Conservation (phyloP, 2,113 vertebrate species). For the Vulpes ferrilata region DNA sequence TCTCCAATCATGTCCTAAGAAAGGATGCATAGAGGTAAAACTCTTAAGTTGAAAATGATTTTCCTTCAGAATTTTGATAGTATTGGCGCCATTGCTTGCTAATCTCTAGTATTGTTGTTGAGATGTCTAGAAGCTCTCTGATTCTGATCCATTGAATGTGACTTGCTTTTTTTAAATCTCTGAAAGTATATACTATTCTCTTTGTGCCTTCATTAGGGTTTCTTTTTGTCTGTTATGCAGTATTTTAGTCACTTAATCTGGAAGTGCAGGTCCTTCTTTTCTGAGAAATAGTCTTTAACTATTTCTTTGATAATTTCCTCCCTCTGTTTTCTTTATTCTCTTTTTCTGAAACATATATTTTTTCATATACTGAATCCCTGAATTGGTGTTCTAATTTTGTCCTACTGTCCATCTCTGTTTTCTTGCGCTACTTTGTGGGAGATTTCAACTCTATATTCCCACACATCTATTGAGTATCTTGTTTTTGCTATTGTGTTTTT, state of each 20-base stretch:
- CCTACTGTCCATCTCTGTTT: background rate
- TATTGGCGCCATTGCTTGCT: background rate
- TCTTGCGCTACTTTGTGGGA: background rate
- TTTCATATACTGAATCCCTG: background rate
- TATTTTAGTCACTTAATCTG: background rate
- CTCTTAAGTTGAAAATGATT: background rate
- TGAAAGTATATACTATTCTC: background rate
- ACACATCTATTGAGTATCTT: background rate
- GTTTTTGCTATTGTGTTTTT: constrained; percentile 8
- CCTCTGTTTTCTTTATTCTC: background rate
- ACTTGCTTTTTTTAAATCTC: background rate
- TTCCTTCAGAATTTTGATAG: constrained; percentile 3
- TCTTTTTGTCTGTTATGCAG: constrained; percentile 11
- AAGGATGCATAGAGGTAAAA: background rate
- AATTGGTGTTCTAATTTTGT: background rate
- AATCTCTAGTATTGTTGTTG: background rate
- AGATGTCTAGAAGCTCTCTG: constrained; percentile 15
- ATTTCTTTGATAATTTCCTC: background rate
- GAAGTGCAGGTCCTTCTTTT: constrained; percentile 13
- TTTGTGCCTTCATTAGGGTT: background rate
- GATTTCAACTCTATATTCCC: constrained; percentile 34
- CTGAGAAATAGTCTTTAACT: background rate
- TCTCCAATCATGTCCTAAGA: background rate
- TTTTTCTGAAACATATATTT: background rate
- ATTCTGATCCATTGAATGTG: constrained; percentile 23